Conservation (phyloP, 2,797 vertebrate species). For the Karalla daura region DNA sequence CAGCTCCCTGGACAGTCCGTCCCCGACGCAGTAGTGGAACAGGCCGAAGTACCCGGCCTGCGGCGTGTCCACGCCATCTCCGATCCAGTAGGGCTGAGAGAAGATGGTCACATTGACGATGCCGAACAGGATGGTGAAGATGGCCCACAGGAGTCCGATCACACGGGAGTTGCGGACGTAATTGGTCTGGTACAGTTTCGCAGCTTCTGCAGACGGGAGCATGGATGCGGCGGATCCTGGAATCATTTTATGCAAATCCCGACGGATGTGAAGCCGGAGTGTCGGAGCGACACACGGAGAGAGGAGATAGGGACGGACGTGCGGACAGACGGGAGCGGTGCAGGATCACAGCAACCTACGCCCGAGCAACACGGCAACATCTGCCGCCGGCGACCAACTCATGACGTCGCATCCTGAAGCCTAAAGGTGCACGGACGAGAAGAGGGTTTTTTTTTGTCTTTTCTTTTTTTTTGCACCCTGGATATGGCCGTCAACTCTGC, state of each 20-base stretch:
- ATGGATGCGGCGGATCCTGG: conserved; percentile 89
- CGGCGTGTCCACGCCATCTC: conserved; percentile 95
- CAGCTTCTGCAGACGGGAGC: conserved; percentile 95
- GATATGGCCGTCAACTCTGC: conserved; percentile 30
- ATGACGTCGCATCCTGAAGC: conserved; percentile 69
- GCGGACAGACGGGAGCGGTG: too few relatives aligned
- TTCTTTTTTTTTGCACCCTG: conserved; percentile 20
- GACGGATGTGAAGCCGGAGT: conserved; percentile 40
- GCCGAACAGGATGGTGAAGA: conserved; percentile 96
- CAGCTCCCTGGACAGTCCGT: conserved; percentile 90
- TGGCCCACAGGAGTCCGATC: conserved; percentile 97
- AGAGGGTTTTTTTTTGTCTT: too few relatives aligned
- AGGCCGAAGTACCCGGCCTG: conserved; percentile 98
- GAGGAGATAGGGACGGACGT: too few relatives aligned
- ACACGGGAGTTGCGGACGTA: conserved; percentile 96
- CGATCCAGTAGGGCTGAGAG: conserved; percentile 98
- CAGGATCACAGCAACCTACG: conserved; percentile 24
- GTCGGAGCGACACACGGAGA: too few relatives aligned
- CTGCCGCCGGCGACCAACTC: conserved; percentile 71
- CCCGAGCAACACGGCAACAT: conserved; percentile 62
- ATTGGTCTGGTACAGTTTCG: conserved; percentile 96
- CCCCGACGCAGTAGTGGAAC: conserved; percentile 94
- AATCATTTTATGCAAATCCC: conserved; percentile 76
- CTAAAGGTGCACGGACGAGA: conserved; percentile 28
- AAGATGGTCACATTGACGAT: conserved; percentile 97